Evolutionary conservation across 37 sponge, comb jelly and placozoan genomes (phyloP).

Genomic region (Aplysina aerophoba): DNA sequence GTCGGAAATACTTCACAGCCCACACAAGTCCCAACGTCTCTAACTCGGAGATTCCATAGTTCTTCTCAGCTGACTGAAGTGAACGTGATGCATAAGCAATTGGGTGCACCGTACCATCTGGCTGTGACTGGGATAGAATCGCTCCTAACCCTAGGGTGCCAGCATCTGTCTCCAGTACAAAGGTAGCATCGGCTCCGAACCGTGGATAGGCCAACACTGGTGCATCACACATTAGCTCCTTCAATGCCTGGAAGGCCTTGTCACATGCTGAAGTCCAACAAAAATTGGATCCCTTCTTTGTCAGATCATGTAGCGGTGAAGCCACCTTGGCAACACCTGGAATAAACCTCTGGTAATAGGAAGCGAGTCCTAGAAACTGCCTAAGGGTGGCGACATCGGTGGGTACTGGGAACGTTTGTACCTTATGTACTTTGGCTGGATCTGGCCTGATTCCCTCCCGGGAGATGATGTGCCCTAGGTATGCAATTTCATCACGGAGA

Average conservation of each 20-base stretch:
- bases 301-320: slow-evolving; percentile 35
- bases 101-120: slow-evolving; percentile 45
- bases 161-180: slow-evolving; percentile 53
- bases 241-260: slow-evolving; percentile 38
- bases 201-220: slow-evolving; percentile 56
- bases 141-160: slow-evolving; percentile 50
- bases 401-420: slow-evolving; percentile 34
- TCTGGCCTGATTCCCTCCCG: slow-evolving; percentile 45
- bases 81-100: slow-evolving; percentile 64
- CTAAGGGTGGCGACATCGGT: slow-evolving; percentile 33
- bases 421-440: slow-evolving; percentile 36
- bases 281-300: slow-evolving; percentile 32
- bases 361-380: slow-evolving; percentile 44
- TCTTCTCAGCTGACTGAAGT: slow-evolving; percentile 12
- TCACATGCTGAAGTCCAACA: slow-evolving; percentile 45
- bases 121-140: slow-evolving; percentile 32
- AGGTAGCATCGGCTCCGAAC: slow-evolving; percentile 30
- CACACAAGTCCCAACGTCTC: slow-evolving; percentile 45
- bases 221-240: slow-evolving; percentile 34
- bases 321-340: slow-evolving; percentile 48
- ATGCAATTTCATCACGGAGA: slow-evolving; percentile 15
- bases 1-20: slow-evolving; percentile 38
- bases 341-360: slow-evolving; percentile 50
- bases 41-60: slow-evolving; percentile 32
- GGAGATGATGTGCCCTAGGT: slow-evolving; percentile 45